These are phyloP conservation scores for Dasypogon diadema DNA, from an alignment of 2,888 invertebrate species.

Conservation along the genomic window DNA sequence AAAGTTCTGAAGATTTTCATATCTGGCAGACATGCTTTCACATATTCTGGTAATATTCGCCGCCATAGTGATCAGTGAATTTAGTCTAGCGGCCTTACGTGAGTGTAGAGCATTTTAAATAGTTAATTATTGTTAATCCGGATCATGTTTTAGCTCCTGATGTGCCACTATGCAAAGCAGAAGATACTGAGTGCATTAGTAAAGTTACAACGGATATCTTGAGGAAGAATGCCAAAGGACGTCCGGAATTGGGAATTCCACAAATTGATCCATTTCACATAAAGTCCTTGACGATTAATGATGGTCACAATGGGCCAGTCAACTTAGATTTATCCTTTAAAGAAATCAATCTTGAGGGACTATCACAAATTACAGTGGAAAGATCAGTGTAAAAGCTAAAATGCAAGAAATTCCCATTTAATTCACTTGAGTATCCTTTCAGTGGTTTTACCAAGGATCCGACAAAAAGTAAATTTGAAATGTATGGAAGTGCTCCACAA, in stretches of 20 bases:
- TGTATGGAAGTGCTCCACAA: slow-evolving; percentile 57
- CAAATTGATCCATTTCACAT: slow-evolving; percentile 51
- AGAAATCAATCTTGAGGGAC: slow-evolving; percentile 50
- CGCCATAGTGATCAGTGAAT: neutral
- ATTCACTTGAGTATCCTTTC: slow-evolving; percentile 1
- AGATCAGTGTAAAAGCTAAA: slow-evolving; percentile 53
- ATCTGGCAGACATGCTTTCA: neutral
- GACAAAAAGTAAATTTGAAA: slow-evolving; percentile 58
- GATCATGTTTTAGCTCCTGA: slow-evolving; percentile 51
- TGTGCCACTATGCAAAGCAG: slow-evolving; percentile 53
- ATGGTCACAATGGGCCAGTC: slow-evolving; percentile 19
- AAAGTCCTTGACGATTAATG: slow-evolving; percentile 35
- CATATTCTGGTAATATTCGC: neutral
- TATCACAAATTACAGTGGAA: slow-evolving; percentile 47
- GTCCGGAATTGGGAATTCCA: slow-evolving; percentile 49
- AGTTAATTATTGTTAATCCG: too few species aligned
- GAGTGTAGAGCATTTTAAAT: neutral
- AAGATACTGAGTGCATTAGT: slow-evolving; percentile 54
- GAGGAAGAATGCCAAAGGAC: slow-evolving; percentile 54
- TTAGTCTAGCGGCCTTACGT: neutral
- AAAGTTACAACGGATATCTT: slow-evolving; percentile 53
- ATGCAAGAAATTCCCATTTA: too few species aligned
- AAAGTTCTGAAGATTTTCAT: neutral
- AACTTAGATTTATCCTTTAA: slow-evolving; percentile 49
- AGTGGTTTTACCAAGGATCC: slow-evolving; percentile 61